Percentiles rank a stretch among this genome's conserved stretches.
Conservation (phyloP, 2,888 invertebrate genomes). For the Cylindroiulus punctatus region DNA sequence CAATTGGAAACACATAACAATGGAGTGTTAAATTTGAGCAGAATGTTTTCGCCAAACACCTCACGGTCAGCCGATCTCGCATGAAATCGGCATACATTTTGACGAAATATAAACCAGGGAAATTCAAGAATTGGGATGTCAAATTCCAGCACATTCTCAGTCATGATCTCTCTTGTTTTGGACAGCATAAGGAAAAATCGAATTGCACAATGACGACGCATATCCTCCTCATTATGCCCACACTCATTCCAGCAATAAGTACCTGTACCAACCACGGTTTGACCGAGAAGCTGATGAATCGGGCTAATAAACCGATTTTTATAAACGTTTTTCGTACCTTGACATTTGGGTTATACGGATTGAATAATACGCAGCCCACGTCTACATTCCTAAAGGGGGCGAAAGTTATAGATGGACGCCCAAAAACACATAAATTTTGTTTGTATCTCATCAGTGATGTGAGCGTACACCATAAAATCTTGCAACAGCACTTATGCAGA, state of each 20-base stretch:
- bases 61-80: too few species aligned
- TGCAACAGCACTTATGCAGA: background rate
- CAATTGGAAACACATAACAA: slow-evolving; percentile 2
- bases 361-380: slow-evolving; percentile 11
- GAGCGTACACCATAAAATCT: too few species aligned
- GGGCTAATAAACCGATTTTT: slow-evolving; percentile 16
- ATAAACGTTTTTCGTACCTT: background rate
- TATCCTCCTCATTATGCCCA: background rate
- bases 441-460: background rate
- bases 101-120: background rate
- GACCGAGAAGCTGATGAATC: slow-evolving; percentile 22
- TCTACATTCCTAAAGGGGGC: background rate
- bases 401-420: background rate
- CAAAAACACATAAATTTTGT: background rate
- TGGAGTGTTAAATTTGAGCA: slow-evolving; percentile 25
- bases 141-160: background rate
- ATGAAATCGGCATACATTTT: background rate
- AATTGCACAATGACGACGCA: background rate
- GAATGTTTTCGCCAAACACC: background rate
- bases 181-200: background rate
- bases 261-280: background rate
- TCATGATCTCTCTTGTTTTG: background rate
- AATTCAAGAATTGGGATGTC: background rate
- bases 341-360: slow-evolving; percentile 1
- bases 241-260: background rate